These are phyloP conservation scores for Heteromyza rotundicornis DNA, from an alignment of 2,888 invertebrate species.

Conservation along the genomic window DNA sequence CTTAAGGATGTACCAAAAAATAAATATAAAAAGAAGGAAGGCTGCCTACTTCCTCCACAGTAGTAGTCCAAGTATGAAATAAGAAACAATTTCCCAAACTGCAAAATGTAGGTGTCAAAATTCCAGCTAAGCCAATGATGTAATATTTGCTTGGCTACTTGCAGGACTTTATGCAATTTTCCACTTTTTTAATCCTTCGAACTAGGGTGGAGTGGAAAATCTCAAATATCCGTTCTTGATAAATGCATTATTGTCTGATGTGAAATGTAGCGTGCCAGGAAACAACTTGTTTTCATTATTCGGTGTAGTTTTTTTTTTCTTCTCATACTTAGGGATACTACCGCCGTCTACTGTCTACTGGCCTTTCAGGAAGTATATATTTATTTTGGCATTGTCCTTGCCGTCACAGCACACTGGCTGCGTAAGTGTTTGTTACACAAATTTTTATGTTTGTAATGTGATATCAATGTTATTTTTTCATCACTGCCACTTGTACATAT, in stretches of 20 bases:
- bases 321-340: not conserved
- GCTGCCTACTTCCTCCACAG: not conserved
- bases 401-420: slow-evolving; percentile 26
- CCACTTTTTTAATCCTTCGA: not conserved
- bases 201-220: not conserved
- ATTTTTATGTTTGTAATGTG: slow-evolving; percentile 46
- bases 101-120: slow-evolving; percentile 56
- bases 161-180: slow-evolving; percentile 46
- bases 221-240: slow-evolving; percentile 1
- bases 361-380: slow-evolving; percentile 48
- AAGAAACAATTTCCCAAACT: slow-evolving; percentile 13
- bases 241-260: not conserved
- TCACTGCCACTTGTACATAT: not conserved
- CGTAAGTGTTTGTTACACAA: slow-evolving; percentile 39
- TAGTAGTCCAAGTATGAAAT: slow-evolving; percentile 5
- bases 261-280: slow-evolving; percentile 5
- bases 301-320: not conserved
- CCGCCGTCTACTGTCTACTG: slow-evolving; percentile 28
- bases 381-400: slow-evolving; percentile 48
- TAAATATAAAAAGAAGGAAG: slow-evolving; percentile 27
- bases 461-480: slow-evolving; percentile 52
- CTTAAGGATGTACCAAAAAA: slow-evolving; percentile 17
- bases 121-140: slow-evolving; percentile 57
- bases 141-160: slow-evolving; percentile 43
- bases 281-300: slow-evolving; percentile 1